phyloP scores from a whole-genome alignment of 2,888 invertebrate genomes.

The Phalera bucephala region DNA sequence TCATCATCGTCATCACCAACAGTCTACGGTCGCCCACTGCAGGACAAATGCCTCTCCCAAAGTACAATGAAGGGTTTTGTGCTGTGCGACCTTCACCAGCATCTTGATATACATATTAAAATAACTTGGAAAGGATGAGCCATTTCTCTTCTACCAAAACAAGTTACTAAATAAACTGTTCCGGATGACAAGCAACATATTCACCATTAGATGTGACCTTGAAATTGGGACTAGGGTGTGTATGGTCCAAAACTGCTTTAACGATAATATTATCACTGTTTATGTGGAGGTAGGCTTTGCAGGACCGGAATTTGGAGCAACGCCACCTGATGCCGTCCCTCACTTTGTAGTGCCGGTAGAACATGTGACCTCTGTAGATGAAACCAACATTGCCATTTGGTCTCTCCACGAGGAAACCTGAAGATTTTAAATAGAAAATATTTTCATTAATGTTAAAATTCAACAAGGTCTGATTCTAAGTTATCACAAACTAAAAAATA shows the following conservation, averaged over 20 bases:
- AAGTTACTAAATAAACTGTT: too few species aligned
- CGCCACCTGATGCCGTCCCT: constrained; percentile 19
- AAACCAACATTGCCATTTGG: constrained; percentile 3
- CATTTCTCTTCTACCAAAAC: too few species aligned
- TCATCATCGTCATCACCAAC: too few species aligned
- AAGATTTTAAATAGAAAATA: not conserved
- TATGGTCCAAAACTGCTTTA: not conserved
- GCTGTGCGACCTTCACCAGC: too few species aligned
- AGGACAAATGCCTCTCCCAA: too few species aligned
- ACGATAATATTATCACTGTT: not conserved
- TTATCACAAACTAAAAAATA: too few species aligned
- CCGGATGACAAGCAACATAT: not conserved
- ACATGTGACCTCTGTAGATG: constrained; percentile 19
- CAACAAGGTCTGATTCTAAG: too few species aligned
- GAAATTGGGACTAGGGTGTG: not conserved
- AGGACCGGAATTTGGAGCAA: constrained; percentile 13
- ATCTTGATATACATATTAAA: too few species aligned
- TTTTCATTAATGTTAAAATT: too few species aligned
- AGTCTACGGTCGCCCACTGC: too few species aligned
- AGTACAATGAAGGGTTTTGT: too few species aligned
- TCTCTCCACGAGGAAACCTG: not conserved
- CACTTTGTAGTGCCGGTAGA: constrained; percentile 14
- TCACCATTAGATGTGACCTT: not conserved
- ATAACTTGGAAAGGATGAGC: too few species aligned
- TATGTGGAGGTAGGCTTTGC: constrained; percentile 2